Conservation (phyloP, 1,140 invertebrate genomes). For the Helicoverpa zea region DNA sequence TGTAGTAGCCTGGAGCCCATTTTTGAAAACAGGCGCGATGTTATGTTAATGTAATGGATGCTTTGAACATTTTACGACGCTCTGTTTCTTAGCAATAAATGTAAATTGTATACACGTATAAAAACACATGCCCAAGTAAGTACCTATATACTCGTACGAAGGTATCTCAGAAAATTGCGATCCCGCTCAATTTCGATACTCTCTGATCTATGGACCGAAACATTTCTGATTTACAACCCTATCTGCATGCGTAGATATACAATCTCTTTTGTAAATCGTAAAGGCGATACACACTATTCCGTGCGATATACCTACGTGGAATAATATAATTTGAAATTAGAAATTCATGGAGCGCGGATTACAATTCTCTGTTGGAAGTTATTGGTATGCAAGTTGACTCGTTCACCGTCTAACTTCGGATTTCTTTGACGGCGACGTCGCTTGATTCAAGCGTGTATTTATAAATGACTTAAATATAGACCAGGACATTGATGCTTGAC, state of each 20-base stretch:
- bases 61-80: not conserved
- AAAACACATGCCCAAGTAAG: slow-evolving; percentile 10
- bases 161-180: not conserved
- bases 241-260: slow-evolving; percentile 7
- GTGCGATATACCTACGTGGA: slow-evolving; percentile 15
- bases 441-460: slow-evolving; percentile 54
- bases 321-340: slow-evolving; percentile 50
- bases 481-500: slow-evolving; percentile 41
- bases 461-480: slow-evolving; percentile 53
- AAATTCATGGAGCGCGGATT: slow-evolving; percentile 52
- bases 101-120: slow-evolving; percentile 2
- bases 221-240: slow-evolving; percentile 16
- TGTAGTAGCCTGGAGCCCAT: no score
- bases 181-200: not conserved
- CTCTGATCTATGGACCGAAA: slow-evolving; percentile 33
- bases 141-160: not conserved
- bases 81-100: slow-evolving; percentile 8
- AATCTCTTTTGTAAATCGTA: slow-evolving; percentile 40
- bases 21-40: not conserved
- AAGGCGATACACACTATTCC: slow-evolving; percentile 17
- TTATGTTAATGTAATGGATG: slow-evolving; percentile 6
- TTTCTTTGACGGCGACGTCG: slow-evolving; percentile 43
- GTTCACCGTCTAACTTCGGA: slow-evolving; percentile 43
- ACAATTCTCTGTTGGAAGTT: slow-evolving; percentile 43
- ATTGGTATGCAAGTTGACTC: slow-evolving; percentile 54